These are phyloP conservation scores for Parnassius mnemosyne DNA, from an alignment of 2,888 invertebrate genomes.

Conservation along the genomic window DNA sequence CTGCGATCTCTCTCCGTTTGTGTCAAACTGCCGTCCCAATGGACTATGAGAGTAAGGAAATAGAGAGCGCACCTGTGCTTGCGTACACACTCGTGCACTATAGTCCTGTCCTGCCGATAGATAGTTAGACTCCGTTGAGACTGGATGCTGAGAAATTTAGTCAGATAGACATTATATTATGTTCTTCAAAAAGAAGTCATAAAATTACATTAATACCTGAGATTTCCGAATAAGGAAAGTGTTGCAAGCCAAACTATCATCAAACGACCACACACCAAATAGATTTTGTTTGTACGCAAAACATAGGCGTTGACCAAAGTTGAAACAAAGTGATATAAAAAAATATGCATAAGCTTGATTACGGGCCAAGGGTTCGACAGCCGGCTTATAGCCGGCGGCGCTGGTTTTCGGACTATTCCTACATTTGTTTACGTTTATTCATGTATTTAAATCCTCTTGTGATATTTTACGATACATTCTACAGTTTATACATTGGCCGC, in stretches of 20 bases:
- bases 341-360: conserved; percentile 7
- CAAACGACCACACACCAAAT: conserved; percentile 10
- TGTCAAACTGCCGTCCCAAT: too few species aligned
- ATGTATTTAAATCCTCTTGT: conserved; percentile 1
- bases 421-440: conserved; percentile 11
- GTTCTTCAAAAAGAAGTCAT: too few species aligned
- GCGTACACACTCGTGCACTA: too few species aligned
- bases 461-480: conserved; percentile 13
- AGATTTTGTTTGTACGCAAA: conserved; percentile 1
- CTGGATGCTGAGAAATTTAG: too few species aligned
- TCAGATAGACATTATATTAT: too few species aligned
- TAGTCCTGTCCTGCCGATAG: too few species aligned
- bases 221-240: too few species aligned
- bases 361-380: conserved; percentile 2
- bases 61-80: too few species aligned
- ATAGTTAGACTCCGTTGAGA: too few species aligned
- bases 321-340: neutral
- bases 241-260: neutral
- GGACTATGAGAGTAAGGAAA: too few species aligned
- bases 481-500: conserved; percentile 3
- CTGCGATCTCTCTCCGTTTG: too few species aligned
- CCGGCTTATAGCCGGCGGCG: conserved; percentile 1
- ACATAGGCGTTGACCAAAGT: conserved; percentile 7
- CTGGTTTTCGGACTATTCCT: neutral
- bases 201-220: too few species aligned